Evolutionary conservation across 2,113 vertebrate genomes (phyloP).

Genomic region (Chlorocebus sabaeus): DNA sequence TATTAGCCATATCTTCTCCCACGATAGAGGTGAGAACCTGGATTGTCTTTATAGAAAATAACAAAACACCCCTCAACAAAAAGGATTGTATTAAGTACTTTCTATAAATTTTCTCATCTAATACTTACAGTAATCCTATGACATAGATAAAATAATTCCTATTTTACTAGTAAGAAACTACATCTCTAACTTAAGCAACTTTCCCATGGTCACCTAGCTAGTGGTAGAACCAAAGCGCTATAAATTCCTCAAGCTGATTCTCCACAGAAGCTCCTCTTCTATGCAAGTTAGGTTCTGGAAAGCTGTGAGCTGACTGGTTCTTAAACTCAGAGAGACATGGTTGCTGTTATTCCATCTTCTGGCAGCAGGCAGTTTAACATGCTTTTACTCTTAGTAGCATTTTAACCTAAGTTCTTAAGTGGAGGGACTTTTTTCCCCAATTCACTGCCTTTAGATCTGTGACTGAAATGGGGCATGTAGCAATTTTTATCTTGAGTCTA

Average conservation of each 20-base stretch:
- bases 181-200: background rate
- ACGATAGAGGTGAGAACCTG: background rate
- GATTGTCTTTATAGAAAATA: slow-evolving; percentile 35
- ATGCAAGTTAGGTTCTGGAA: background rate
- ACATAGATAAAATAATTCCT: slow-evolving; percentile 4
- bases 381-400: background rate
- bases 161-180: slow-evolving; percentile 3
- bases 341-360: background rate
- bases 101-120: background rate
- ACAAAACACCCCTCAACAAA: background rate
- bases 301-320: background rate
- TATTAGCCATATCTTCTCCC: background rate
- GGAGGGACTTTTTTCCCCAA: background rate
- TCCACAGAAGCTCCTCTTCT: background rate
- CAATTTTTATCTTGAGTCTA: background rate
- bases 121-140: background rate
- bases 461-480: background rate
- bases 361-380: background rate
- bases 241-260: background rate
- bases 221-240: background rate
- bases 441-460: background rate
- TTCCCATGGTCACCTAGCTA: background rate
- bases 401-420: background rate
- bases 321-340: background rate
- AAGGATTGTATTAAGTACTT: background rate